Conservation (phyloP, 2,113 vertebrate species). For the Glaucidium brasilianum region DNA sequence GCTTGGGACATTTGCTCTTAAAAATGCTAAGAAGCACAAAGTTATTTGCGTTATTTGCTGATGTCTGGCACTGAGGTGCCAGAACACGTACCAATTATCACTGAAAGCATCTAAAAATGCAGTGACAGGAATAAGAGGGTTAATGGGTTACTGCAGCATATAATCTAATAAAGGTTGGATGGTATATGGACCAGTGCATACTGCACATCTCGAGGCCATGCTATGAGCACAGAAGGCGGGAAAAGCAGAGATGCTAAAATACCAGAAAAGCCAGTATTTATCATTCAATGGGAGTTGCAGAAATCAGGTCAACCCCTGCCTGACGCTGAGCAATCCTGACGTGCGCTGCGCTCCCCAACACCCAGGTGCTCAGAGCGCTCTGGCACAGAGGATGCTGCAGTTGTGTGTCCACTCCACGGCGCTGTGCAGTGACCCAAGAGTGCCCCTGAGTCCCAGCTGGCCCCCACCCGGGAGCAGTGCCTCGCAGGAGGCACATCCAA, state of each 20-base stretch:
- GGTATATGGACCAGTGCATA: not conserved
- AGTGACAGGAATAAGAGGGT: not conserved
- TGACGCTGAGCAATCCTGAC: not conserved
- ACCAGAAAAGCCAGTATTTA: not conserved
- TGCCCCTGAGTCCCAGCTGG: not conserved
- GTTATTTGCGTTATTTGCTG: not conserved
- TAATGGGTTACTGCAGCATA: not conserved
- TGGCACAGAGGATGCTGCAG: not conserved
- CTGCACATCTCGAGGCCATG: not conserved
- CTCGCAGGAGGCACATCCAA: not conserved
- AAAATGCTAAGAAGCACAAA: not conserved
- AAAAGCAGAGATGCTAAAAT: not conserved
- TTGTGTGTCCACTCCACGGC: accelerated
- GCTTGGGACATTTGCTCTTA: not conserved
- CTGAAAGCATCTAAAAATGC: not conserved
- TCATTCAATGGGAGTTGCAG: not conserved
- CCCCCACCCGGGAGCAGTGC: not conserved
- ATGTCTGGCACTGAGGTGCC: not conserved
- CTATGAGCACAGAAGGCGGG: not conserved
- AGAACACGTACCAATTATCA: not conserved
- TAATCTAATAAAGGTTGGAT: not conserved
- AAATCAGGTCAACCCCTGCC: not conserved
- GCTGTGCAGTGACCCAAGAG: not conserved
- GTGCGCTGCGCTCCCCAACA: accelerated
- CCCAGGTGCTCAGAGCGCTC: not conserved